Base-by-base conservation (phyloP, 1,140 invertebrate species). In the Cotesia vestalis region DNA sequence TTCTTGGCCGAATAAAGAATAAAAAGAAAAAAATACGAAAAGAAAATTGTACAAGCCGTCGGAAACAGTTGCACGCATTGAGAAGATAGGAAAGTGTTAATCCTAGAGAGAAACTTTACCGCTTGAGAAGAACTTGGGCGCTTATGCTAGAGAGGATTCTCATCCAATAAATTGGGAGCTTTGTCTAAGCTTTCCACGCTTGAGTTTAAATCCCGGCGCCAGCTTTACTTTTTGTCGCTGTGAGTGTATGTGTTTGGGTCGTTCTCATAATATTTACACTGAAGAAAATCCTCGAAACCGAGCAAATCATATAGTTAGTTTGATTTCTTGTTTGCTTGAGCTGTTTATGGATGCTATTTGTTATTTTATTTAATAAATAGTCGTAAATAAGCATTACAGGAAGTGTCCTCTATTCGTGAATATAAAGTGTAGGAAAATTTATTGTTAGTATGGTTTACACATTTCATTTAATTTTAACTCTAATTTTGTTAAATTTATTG, bases 101-200 rank as follows among this genome's bases (percentile, higher is more conserved):
- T 87, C 85, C 84, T 75, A 70, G 73, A 72, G 78, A 79, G 84
- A 81, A 87, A 86, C 81, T 87, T 87, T 83, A 83, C 80, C 77
- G 67, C 81, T 78, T 83, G 80, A 80, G 80, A 80, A 79, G 82
- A 86, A 84, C 78, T 84, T 85, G 80, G 80, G 78, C 84, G 81
- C 85, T 86, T 83, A 86, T 82, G 80, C 81, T 79, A 77, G 64
- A 51, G 84, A 86, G 85, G 85, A 87, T 87, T 87, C 85, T 78
- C 84, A 86, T 86, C 81, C 82, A 86, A 87, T 87, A 87, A 87
- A 87, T 87, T 87, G 77, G 66, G 76, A 86, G 86, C 86, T 87
- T 87, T 87, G 85, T 85, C 85, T 87, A 87, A 87, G 86, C 86
- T 87, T 87, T 87, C 80, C 82, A 79, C 85, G 84, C 84, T 86